Evolutionary conservation across 2,888 invertebrate genomes (phyloP).

Genomic region (Erpobdella octoculata): DNA sequence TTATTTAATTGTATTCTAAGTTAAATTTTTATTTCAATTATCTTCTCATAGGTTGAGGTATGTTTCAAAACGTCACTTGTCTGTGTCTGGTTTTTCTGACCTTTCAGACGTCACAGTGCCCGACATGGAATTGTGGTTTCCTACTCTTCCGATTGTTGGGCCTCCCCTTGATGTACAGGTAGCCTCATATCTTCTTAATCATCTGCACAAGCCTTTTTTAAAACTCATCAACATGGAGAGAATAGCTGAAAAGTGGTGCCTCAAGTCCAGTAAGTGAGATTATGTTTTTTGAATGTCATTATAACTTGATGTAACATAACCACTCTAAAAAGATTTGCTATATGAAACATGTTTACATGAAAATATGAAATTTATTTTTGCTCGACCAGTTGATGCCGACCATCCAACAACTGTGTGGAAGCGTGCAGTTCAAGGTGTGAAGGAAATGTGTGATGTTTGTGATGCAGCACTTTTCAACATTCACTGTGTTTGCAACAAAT

Average conservation of each 20-base stretch:
- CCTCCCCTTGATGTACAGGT: slow-evolving; percentile 60
- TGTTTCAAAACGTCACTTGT: slow-evolving; percentile 76
- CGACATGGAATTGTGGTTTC: slow-evolving; percentile 51
- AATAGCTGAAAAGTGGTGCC: slow-evolving; percentile 59
- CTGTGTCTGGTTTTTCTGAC: slow-evolving; percentile 87
- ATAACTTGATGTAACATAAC: background rate
- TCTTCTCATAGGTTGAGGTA: slow-evolving; percentile 70
- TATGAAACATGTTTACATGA: background rate
- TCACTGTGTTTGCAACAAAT: slow-evolving; percentile 93
- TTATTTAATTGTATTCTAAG: background rate
- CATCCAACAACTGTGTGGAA: slow-evolving; percentile 64
- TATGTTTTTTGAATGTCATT: background rate
- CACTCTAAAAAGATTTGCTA: background rate
- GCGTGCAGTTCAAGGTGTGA: slow-evolving; percentile 82
- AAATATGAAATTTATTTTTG: background rate
- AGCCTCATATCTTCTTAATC: slow-evolving; percentile 72
- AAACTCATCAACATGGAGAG: slow-evolving; percentile 82
- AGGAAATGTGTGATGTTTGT: slow-evolving; percentile 96
- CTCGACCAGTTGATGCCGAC: background rate
- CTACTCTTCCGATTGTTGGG: slow-evolving; percentile 39
- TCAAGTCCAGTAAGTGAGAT: slow-evolving; percentile 11
- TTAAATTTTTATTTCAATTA: no score
- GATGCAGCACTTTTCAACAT: slow-evolving; percentile 93
- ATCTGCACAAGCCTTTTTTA: slow-evolving; percentile 87
- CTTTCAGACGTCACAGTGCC: slow-evolving; percentile 63